These are phyloP conservation scores for Psilopsiagon aurifrons DNA, from an alignment of 2,113 vertebrate species.

Conservation along the genomic window DNA sequence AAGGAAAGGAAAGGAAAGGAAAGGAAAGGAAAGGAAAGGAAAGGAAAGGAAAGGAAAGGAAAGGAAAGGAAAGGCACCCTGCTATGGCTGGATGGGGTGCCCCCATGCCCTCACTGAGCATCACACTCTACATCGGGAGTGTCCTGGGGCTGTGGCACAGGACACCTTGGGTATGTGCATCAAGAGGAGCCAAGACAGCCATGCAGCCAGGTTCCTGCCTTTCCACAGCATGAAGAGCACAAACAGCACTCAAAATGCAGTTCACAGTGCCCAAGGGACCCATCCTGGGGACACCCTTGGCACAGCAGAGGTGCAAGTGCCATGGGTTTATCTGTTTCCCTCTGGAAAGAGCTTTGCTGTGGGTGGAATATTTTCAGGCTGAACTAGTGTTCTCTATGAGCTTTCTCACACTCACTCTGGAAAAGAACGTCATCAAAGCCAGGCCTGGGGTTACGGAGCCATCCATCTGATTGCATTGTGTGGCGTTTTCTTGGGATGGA, in stretches of 20 bases:
- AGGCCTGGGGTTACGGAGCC: neutral
- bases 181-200: neutral
- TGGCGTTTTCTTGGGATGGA: neutral
- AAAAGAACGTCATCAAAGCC: neutral
- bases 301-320: neutral
- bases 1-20: no score
- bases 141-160: rapidly evolving
- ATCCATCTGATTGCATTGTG: neutral
- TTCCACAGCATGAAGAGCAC: rapidly evolving
- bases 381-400: neutral
- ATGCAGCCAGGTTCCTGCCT: neutral
- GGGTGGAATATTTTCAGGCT: neutral
- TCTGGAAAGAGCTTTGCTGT: neutral
- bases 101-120: no score
- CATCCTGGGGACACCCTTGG: neutral
- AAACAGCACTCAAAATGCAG: neutral
- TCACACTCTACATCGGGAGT: no score
- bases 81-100: neutral
- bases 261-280: neutral
- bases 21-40: no score
- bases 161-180: rapidly evolving
- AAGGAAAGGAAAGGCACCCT: neutral
- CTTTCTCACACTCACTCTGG: rapidly evolving
- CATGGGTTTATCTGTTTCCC: neutral
- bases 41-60: no score